Conservation (phyloP, 2,113 vertebrate species). For the Thermophis baileyi region DNA sequence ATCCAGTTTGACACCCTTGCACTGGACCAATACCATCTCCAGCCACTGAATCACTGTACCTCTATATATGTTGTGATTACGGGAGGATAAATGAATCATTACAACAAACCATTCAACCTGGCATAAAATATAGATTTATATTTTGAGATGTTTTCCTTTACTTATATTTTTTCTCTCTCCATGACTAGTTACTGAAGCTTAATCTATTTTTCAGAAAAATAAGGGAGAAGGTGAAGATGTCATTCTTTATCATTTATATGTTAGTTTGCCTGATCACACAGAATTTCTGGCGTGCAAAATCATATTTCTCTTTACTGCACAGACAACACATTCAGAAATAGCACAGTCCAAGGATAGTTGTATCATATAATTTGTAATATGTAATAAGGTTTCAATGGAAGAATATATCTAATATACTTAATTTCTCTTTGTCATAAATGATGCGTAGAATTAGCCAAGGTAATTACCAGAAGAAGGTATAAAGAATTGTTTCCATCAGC, state of each 20-base stretch:
- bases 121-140: background rate
- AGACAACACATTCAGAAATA: background rate
- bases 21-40: no score
- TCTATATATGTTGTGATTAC: background rate
- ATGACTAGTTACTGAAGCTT: background rate
- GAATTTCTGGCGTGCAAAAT: background rate
- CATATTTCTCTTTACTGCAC: background rate
- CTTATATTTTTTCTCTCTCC: background rate
- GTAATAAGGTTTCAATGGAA: background rate
- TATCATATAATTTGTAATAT: background rate
- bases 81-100: background rate
- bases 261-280: background rate
- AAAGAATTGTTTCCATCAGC: background rate
- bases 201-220: background rate
- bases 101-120: background rate
- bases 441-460: background rate
- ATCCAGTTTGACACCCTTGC: no score
- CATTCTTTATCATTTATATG: background rate
- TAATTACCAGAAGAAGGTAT: background rate
- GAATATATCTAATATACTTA: background rate
- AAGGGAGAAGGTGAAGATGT: background rate
- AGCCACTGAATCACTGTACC: background rate
- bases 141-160: background rate
- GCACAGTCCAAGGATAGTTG: background rate
- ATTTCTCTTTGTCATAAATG: background rate